Base-by-base conservation (phyloP, 2,113 vertebrate genomes). In the Myrmecobius fasciatus region DNA sequence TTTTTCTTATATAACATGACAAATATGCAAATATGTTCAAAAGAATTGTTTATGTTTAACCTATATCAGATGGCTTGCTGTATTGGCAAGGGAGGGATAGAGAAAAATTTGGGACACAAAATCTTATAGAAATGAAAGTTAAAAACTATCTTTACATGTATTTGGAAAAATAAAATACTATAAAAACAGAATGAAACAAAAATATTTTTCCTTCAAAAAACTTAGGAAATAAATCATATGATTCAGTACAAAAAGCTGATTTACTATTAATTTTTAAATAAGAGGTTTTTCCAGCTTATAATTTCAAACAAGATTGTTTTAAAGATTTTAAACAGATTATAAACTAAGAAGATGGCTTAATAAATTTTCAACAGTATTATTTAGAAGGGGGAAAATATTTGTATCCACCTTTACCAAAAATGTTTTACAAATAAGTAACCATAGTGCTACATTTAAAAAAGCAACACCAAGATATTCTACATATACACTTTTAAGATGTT, bases 221-320 rank as follows among this genome's bases (percentile, higher is more conserved):
- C 17, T 75, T n/a, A 75, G 17, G 20, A 83, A 83, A 83, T n/a
- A 75, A 75, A 75, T 75, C 17, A n/a, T 75, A n/a, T 22, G 5
- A 75, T 75, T n/a, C 17, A n/a, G 36, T 43, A 43, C 14, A n/a
- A 75, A 75, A 43, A 60, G 31, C 26, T 14, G 28, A 36, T n/a
- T 75, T 75, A 20, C 14, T 75, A 75, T 22, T 36, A 75, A 22
- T 75, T 22, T 75, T 75, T 36, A 75, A 75, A 75, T 22, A 75
- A n/a, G 36, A 75, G 2, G 20, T 93, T 56, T 91, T 92, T 92
- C 43, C 0, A n/a, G 46, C 93, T 96, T 51, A 93, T 92, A 94
- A 96, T 94, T n/a, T 25, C 75, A 96, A 91, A 88, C 7, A 93
- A 54, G 31, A 90, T 75, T 95, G 46, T 89, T 90, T 96, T 54